Base-by-base conservation (phyloP, 2,888 invertebrate species). In the Pammene fasciana region DNA sequence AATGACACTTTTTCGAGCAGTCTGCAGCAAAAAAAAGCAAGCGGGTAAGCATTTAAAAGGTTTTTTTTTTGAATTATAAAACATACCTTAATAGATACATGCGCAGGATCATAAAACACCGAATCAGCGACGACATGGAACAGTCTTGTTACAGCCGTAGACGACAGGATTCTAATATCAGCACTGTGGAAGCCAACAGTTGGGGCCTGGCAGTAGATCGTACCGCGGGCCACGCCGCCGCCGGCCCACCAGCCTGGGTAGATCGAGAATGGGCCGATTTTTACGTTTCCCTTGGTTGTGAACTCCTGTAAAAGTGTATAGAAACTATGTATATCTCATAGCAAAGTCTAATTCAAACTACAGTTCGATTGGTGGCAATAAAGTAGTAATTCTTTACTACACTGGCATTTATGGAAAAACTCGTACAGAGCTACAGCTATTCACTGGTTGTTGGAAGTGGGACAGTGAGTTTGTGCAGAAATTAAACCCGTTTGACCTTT, bases 121-220 rank as follows among this genome's bases (percentile, higher is more conserved):
- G 86, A 74, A 72, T 91, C 90, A 0, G 90, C 90, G 0, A 90
- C 71, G 13, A 91, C 62, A 18, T 78, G 72, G 41, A 90, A 76
- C 14, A 79, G 73, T 0, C 90, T 75, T 6, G 77, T 77, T 0
- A 82, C 76, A 0, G 86, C 87, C 0, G 86, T 86, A 54, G 85
- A 83, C 56, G 78, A 74, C 1, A 89, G 73, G 11, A 89, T 66
- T 8, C 85, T 79, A 56, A 87, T 75, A 14, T 77, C 73, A 0
- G 78, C 76, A 7, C 73, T 71, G 67, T 86, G 86, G 60, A 85
- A 72, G 0, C 90, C 90, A 0, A 76, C 72, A 8, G 5, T 0
- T 0, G 34, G 45, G 0, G 84, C 84, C n/a, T 74, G 74, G 74
- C 86, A 88, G 76, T 81, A 78, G 46, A 72, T 83, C 14, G 70